Conservation (phyloP, 2,888 invertebrate species). For the Drosophila nr. perissopoda region DNA sequence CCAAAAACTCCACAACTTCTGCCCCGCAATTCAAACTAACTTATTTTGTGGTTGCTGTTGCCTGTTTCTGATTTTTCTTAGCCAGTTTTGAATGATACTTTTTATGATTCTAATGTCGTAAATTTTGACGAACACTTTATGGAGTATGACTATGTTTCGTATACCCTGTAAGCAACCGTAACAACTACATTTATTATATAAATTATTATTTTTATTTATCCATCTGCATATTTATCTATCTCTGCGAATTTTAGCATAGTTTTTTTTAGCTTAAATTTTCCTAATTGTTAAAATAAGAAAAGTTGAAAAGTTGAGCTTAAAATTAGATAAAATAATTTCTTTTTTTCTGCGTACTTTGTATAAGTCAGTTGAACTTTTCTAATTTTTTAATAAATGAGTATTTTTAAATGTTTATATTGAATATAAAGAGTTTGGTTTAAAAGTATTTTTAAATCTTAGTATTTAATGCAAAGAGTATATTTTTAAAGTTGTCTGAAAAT, state of each 20-base stretch:
- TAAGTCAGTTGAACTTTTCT: too few species aligned
- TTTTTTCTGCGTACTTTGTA: neutral
- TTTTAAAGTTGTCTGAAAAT: neutral
- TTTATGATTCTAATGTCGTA: constrained; percentile 30
- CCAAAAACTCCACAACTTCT: neutral
- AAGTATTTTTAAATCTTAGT: neutral
- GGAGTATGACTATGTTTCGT: neutral
- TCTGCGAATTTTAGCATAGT: neutral
- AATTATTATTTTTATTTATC: neutral
- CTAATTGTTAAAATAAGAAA: neutral
- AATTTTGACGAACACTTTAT: neutral
- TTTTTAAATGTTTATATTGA: neutral
- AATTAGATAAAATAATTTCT: neutral
- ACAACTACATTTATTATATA: neutral
- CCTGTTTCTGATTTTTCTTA: constrained; percentile 36
- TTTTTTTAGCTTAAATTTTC: neutral
- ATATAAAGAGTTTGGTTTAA: neutral
- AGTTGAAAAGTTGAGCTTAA: neutral
- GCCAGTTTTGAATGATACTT: constrained; percentile 58
- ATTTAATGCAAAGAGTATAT: neutral
- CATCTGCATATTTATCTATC: neutral
- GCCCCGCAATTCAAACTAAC: constrained; percentile 17
- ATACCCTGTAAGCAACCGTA: constrained; percentile 5
- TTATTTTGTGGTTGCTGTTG: constrained; percentile 18
- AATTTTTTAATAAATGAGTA: neutral